Evolutionary conservation across 2,888 invertebrate species (phyloP).

Genomic region (Caprella mutica): DNA sequence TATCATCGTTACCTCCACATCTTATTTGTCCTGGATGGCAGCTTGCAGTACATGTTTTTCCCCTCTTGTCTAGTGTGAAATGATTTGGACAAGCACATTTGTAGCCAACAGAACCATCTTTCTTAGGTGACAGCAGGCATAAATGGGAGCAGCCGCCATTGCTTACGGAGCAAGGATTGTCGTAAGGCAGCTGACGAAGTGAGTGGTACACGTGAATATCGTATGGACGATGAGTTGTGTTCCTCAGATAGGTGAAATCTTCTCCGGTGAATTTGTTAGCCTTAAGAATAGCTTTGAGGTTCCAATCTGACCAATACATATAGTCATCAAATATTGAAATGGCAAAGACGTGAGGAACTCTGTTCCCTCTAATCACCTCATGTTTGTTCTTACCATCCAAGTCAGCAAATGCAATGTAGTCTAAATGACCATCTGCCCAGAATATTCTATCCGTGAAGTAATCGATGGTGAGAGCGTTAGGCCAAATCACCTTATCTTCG

Average conservation of each 20-base stretch:
- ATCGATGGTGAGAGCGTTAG: slow-evolving; percentile 92
- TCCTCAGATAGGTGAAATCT: slow-evolving; percentile 60
- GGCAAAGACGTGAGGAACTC: slow-evolving; percentile 92
- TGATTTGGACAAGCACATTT: slow-evolving; percentile 93
- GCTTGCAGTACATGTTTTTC: slow-evolving; percentile 82
- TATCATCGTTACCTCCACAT: slow-evolving; percentile 55
- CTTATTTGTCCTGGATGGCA: slow-evolving; percentile 81
- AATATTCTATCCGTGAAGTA: slow-evolving; percentile 89
- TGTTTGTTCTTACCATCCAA: slow-evolving; percentile 80
- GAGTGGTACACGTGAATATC: slow-evolving; percentile 88
- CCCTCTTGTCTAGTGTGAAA: slow-evolving; percentile 64
- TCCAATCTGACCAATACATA: slow-evolving; percentile 96
- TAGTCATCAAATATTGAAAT: slow-evolving; percentile 87
- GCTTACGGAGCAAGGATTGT: slow-evolving; percentile 79
- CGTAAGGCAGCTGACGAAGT: slow-evolving; percentile 66
- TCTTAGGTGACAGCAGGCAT: slow-evolving; percentile 75
- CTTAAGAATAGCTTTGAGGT: slow-evolving; percentile 76
- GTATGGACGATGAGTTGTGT: slow-evolving; percentile 89
- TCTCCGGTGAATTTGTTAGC: slow-evolving; percentile 77
- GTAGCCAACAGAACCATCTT: slow-evolving; percentile 61
- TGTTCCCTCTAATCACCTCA: slow-evolving; percentile 59
- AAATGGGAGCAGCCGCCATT: slow-evolving; percentile 95
- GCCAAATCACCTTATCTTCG: slow-evolving; percentile 86
- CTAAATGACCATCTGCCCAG: slow-evolving; percentile 96
- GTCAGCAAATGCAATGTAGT: slow-evolving; percentile 90